Percentiles rank a stretch among this genome's conserved stretches.
Conservation (phyloP, 2,113 vertebrate genomes). For the Ariopsis seemanni region DNA sequence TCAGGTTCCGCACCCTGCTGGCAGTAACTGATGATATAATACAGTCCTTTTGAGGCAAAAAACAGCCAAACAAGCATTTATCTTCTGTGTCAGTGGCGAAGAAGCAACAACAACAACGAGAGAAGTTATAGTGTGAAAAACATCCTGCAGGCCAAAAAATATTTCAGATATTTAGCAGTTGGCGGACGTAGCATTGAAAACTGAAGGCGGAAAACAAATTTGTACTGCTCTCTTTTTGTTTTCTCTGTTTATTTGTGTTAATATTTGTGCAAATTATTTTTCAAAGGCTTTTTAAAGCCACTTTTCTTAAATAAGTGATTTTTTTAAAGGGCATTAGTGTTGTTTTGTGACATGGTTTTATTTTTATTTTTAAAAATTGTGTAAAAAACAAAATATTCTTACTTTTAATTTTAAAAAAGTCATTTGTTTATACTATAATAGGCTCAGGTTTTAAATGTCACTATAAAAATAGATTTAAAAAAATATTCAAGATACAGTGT, state of each 20-base stretch:
- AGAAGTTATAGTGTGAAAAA: neutral
- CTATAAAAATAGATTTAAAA: no score
- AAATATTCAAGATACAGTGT: no score
- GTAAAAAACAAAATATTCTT: no score
- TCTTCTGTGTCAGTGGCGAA: conserved; percentile 26
- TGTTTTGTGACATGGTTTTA: no score
- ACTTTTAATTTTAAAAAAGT: no score
- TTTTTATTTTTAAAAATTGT: no score
- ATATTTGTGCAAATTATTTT: neutral
- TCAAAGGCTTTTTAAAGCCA: neutral
- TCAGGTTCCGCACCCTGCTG: neutral
- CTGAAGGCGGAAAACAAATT: neutral
- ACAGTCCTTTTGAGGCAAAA: neutral
- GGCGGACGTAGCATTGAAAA: neutral
- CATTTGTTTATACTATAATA: no score
- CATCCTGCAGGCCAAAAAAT: neutral
- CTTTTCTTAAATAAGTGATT: neutral
- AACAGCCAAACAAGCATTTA: conserved; percentile 6
- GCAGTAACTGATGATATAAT: conserved; percentile 31
- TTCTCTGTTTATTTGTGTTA: neutral
- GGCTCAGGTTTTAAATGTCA: no score
- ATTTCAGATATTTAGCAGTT: neutral
- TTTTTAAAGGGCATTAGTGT: no score
- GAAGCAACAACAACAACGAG: conserved; percentile 19
- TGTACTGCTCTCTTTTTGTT: neutral